Conservation (phyloP, 2,888 invertebrate species). For the Chironomus riparius region DNA sequence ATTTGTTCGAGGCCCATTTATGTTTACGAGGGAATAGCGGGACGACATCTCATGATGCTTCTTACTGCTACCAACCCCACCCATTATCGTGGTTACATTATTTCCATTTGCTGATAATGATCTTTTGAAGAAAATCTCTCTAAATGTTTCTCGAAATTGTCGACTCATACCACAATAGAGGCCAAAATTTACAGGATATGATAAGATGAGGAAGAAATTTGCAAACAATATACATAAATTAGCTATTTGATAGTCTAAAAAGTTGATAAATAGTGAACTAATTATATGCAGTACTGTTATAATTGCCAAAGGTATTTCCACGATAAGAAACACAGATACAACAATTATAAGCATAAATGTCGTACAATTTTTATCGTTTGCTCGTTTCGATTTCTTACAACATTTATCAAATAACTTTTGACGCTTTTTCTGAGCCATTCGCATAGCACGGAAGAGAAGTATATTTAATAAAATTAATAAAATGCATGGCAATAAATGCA, state of each 20-base stretch:
- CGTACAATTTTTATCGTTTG: constrained; percentile 60
- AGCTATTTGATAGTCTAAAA: constrained; percentile 67
- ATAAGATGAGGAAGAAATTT: constrained; percentile 84
- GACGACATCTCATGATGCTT: constrained; percentile 45
- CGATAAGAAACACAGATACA: constrained; percentile 71
- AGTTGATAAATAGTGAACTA: constrained; percentile 60
- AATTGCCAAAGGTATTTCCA: constrained; percentile 75
- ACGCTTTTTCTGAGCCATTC: constrained; percentile 69
- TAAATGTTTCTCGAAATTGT: constrained; percentile 89
- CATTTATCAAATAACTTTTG: constrained; percentile 69
- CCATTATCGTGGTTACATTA: constrained; percentile 45
- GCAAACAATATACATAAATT: constrained; percentile 71
- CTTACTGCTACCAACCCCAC: constrained; percentile 35
- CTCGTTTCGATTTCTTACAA: constrained; percentile 63
- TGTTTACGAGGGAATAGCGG: constrained; percentile 60
- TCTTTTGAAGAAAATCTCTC: constrained; percentile 59
- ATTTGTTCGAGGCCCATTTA: constrained; percentile 62
- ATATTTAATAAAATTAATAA: constrained; percentile 81
- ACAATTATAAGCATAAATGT: constrained; percentile 82
- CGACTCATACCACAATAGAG: constrained; percentile 95
- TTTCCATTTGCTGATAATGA: constrained; percentile 43
- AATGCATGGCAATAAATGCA: constrained; percentile 85
- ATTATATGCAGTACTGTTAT: constrained; percentile 77
- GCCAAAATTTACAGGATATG: constrained; percentile 89
- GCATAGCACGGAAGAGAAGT: constrained; percentile 75